These are phyloP conservation scores for Lypha dubia DNA, from an alignment of 2,888 invertebrate species.

Conservation along the genomic window DNA sequence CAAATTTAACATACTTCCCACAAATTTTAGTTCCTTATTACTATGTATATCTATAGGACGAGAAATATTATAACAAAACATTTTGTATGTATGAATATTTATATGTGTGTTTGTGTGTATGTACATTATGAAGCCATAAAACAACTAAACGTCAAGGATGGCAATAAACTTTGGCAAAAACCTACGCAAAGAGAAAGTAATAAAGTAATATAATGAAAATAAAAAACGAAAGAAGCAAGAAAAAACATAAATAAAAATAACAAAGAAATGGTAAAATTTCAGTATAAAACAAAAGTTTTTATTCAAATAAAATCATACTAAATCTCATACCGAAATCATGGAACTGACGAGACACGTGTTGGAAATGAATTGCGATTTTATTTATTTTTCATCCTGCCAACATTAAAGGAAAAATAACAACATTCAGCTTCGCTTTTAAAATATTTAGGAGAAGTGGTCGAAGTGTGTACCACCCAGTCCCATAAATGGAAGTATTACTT, in stretches of 20 bases:
- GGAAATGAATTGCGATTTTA: constrained; percentile 56
- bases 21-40: not conserved
- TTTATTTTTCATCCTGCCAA: not conserved
- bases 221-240: not conserved
- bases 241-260: not conserved
- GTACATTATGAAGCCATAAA: constrained; percentile 65
- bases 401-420: not conserved
- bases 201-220: constrained; percentile 5
- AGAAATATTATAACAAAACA: not conserved
- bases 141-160: constrained; percentile 31
- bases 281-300: constrained; percentile 36
- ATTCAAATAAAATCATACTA: constrained; percentile 22
- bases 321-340: constrained; percentile 14
- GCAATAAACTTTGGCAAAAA: constrained; percentile 55
- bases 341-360: constrained; percentile 64
- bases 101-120: not conserved
- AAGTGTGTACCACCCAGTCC: not conserved
- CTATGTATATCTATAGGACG: not conserved
- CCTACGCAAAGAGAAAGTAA: constrained; percentile 18
- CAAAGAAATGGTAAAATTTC: not conserved
- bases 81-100: not conserved
- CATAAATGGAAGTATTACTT: constrained; percentile 6
- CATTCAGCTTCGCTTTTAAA: not conserved
- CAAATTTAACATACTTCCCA: not conserved
- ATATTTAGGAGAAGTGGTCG: not conserved